Conservation (phyloP, 2,113 vertebrate genomes). For the Pionites leucogaster region DNA sequence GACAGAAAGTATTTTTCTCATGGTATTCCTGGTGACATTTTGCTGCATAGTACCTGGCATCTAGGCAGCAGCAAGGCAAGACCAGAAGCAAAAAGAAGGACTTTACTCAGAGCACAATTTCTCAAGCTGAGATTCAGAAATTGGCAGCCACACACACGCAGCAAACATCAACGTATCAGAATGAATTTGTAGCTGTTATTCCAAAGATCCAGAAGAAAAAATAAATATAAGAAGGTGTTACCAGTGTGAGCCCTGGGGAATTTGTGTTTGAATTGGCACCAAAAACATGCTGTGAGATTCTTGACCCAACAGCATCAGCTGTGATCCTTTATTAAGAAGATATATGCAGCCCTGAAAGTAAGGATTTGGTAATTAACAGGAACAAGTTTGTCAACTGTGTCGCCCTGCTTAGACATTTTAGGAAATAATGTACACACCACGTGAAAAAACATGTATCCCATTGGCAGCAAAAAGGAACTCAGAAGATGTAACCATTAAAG, state of each 20-base stretch:
- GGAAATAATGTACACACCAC: not conserved
- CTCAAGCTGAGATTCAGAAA: not conserved
- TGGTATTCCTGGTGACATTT: not conserved
- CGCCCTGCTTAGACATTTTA: not conserved
- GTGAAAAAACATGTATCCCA: not conserved
- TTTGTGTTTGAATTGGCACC: not conserved
- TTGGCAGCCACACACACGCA: not conserved
- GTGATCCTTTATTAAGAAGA: not conserved
- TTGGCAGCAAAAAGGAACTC: not conserved
- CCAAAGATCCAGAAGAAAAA: not conserved
- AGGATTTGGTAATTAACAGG: constrained; percentile 5
- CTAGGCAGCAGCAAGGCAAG: not conserved
- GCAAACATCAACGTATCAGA: not conserved
- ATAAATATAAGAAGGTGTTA: not conserved
- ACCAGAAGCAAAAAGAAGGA: not conserved
- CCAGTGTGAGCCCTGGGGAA: not conserved
- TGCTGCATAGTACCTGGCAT: not conserved
- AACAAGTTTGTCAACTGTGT: not conserved
- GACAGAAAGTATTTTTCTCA: not conserved
- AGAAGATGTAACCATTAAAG: not conserved
- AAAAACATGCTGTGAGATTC: not conserved
- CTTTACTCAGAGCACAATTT: not conserved
- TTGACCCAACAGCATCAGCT: not conserved
- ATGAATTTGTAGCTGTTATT: not conserved
- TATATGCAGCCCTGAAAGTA: not conserved